Evolutionary conservation across 1,140 invertebrate species (phyloP), one percentile per base, ranked within the genome.

Genomic region (Dreissena rostriformis): DNA sequence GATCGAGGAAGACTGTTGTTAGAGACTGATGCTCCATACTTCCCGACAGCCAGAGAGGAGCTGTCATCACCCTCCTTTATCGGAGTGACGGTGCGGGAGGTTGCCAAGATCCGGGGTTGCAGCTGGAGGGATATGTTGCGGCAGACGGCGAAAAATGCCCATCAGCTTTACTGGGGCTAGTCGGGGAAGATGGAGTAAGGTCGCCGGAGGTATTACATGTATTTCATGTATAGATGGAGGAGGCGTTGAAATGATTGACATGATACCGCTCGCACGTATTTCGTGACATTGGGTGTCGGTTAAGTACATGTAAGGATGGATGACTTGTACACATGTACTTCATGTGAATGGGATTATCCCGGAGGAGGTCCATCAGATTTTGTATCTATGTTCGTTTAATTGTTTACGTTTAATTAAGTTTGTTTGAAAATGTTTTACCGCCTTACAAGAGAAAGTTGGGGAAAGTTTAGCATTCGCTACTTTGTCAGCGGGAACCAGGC

Each of bases 361-460:
- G 29, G 22, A n/a, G 24, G 24, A 28, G 15, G 15, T 19, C 24
- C 14, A 29, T 24, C 29, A 29, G 14, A 29, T 67, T 7, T n/a
- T 26, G 15, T 67, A 67, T 67, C 12, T 67, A n/a, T 4, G 29
- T 67, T 15, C 4, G 24, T 67, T 67, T 67, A 67, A 15, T 19
- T n/a, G n/a, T n/a, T n/a, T n/a, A n/a, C n/a, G n/a, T n/a, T n/a
- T n/a, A n/a, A n/a, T n/a, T n/a, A n/a, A n/a, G n/a, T n/a, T n/a
- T n/a, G n/a, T n/a, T n/a, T 67, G 17, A n/a, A 15, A 67, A 17
- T 26, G 15, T 17, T 7, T 15, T 67, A n/a, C 65, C 65, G 65
- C 65, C 65, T 67, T 28, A 67, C 24, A 19, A 67, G 65, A 67
- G 24, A 67, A 67, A 29, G 65, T 67, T 22, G 65, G 65, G 65